A percentile compares a stretch with the other conserved stretches of the same genome.
Evolutionary conservation across 2,113 vertebrate genomes (phyloP).

Genomic region (Eurystomus gularis): DNA sequence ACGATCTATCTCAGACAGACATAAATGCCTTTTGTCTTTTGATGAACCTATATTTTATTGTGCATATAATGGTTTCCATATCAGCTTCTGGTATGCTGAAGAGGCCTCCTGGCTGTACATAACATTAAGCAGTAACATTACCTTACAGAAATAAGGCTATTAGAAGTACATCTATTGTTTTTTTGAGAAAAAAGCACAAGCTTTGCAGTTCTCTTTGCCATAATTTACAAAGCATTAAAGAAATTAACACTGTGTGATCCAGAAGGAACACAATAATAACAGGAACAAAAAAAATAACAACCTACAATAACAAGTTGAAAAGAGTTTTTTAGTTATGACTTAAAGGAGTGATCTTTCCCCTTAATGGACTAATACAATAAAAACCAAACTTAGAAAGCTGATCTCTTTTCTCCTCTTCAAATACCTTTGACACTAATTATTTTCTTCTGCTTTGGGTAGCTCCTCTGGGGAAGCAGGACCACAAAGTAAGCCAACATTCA

Average conservation of each 20-base stretch:
- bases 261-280: not conserved
- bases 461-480: not conserved
- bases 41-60: not conserved
- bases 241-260: slow-evolving; percentile 44
- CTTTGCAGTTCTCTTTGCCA: slow-evolving; percentile 37
- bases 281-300: not conserved
- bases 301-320: not conserved
- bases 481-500: not conserved
- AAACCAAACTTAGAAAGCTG: not conserved
- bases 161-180: not conserved
- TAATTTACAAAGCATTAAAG: slow-evolving; percentile 59
- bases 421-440: not conserved
- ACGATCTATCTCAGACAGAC: not conserved
- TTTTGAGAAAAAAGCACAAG: not conserved
- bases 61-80: not conserved
- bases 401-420: not conserved
- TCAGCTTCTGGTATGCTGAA: not conserved
- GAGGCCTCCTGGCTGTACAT: not conserved
- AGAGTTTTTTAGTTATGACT: not conserved
- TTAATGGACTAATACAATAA: not conserved
- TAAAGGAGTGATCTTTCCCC: not conserved
- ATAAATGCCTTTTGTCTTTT: not conserved
- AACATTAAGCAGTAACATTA: slow-evolving; percentile 28
- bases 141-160: slow-evolving; percentile 28
- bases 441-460: not conserved